Conservation (phyloP, 2,797 vertebrate genomes). For the Numenius phaeopus region DNA sequence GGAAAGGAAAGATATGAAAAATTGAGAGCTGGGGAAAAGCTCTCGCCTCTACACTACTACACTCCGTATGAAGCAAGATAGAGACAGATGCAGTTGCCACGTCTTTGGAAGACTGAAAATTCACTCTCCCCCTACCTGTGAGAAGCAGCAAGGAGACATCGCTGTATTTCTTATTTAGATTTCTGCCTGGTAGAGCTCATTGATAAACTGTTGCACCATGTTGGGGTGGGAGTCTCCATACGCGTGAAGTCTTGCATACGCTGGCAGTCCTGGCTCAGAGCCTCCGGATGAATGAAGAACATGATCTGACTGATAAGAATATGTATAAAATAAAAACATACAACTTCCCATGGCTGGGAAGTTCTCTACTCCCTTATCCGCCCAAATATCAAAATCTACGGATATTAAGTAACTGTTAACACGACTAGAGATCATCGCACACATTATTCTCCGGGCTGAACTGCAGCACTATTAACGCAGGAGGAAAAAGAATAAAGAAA, state of each 20-base stretch:
- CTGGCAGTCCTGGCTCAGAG: neutral
- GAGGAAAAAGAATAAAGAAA: neutral
- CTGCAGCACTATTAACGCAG: neutral
- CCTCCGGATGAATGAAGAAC: neutral
- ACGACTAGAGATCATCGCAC: neutral
- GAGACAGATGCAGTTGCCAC: too few species aligned
- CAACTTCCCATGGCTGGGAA: neutral
- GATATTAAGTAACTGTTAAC: neutral
- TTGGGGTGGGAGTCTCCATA: neutral
- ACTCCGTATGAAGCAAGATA: neutral
- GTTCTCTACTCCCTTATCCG: neutral
- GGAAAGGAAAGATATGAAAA: neutral
- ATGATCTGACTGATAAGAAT: neutral
- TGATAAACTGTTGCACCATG: neutral
- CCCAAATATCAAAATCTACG: neutral
- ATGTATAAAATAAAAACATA: neutral
- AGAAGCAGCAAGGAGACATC: neutral
- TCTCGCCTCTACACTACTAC: accelerated
- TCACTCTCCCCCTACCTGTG: neutral
- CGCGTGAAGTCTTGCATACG: accelerated
- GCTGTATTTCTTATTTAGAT: neutral
- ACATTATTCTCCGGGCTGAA: neutral
- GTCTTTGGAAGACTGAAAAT: neutral
- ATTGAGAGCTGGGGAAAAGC: neutral
- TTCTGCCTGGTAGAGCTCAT: accelerated